phyloP scores from a whole-genome alignment of 2,797 vertebrate species.

The Erithacus rubecula region DNA sequence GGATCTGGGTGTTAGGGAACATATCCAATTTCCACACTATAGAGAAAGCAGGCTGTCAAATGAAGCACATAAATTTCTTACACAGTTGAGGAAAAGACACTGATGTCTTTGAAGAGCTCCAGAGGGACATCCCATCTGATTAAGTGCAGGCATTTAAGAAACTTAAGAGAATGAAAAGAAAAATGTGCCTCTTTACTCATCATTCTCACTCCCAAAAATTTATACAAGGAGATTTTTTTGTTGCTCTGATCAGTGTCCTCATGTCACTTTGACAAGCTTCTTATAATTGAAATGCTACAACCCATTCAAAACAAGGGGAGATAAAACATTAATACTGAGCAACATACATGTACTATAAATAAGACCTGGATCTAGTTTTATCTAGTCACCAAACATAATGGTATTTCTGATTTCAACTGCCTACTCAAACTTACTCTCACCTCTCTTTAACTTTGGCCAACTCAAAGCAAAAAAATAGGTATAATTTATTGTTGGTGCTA shows the following conservation, averaged over 20 bases:
- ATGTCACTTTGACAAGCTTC: not conserved
- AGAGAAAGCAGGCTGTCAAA: not conserved
- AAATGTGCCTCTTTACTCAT: not conserved
- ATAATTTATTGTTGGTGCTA: not conserved
- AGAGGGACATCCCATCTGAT: conserved; percentile 23
- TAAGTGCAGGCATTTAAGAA: conserved; percentile 17
- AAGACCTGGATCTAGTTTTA: not conserved
- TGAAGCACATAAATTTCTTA: conserved; percentile 27
- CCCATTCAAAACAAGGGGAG: not conserved
- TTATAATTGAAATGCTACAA: not conserved
- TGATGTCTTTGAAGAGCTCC: conserved; percentile 33
- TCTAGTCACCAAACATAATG: not conserved
- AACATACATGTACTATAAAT: not conserved
- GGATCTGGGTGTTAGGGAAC: not conserved
- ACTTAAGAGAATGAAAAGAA: conserved; percentile 13
- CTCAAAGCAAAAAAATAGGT: not conserved
- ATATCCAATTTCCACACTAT: not conserved
- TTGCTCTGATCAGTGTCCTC: not conserved
- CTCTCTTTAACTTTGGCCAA: not conserved
- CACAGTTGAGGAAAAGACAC: not conserved
- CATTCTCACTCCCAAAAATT: not conserved
- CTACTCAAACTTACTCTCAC: not conserved
- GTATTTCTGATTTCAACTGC: not conserved
- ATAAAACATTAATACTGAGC: not conserved
- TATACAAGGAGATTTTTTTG: conserved; percentile 20